Evolutionary conservation across 2,797 vertebrate genomes (phyloP), one percentile per base, ranked within the genome.

Genomic region (Cossypha niveicapilla): DNA sequence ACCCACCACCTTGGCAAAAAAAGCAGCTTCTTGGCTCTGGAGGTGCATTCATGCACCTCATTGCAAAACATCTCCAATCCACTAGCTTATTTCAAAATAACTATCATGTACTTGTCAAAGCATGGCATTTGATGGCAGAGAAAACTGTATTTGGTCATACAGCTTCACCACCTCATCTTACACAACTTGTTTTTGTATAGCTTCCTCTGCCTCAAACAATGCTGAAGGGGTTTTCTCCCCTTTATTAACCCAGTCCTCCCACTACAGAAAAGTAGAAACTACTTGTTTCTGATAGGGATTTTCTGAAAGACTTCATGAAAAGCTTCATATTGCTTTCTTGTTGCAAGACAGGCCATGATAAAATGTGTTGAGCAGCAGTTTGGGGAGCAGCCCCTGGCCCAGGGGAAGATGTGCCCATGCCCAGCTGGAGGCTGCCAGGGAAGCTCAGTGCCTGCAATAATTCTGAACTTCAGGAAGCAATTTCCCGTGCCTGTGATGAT

Each of bases 191-290:
- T 68, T 82, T 22, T 53, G 34, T 13, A 41, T 0, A 28, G 61
- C 61, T 80, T 25, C 63, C 58, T 62, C 56, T 41, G 44, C 48
- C 48, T 8, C 79, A 32, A 44, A 62, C 39, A 79, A 57, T 1
- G 11, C 8, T 41, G 24, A 35, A 70, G 32, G 2, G 19, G 1
- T 39, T 19, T 7, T 6, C 6, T 0, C 0, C 5, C 3, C 13
- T 3, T 66, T 39, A 82, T 32, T 62, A 82, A 90, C 13, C 60
- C 47, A 22, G 8, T 42, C 66, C 79, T 57, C 47, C 41, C 17
- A 25, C 50, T 23, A 35, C 3, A 58, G 15, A 45, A 56, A 76
- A 75, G 11, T 1, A 72, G 2, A 2, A 75, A 74, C 18, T 58
- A n/a, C 23, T 34, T 45, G 21, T 35, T 95, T 86, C 34, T 77